Evolutionary conservation across 2,888 invertebrate species (phyloP).

Genomic region (Drepana falcataria): DNA sequence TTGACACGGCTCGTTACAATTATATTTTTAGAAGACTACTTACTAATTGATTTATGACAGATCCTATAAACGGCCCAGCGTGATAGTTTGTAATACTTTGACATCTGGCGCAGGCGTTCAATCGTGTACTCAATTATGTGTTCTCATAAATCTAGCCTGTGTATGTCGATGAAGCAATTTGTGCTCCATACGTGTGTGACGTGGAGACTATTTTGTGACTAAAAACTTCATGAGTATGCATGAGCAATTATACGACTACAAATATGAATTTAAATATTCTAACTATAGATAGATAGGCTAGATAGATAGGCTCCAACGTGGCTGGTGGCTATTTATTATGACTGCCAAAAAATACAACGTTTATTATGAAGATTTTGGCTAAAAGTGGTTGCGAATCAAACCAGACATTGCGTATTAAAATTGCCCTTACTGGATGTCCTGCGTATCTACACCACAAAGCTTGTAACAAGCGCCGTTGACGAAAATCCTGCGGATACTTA

Average conservation of each 20-base stretch:
- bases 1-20: constrained; percentile 18
- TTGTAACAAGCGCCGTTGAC: too few relatives aligned
- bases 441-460: too few relatives aligned
- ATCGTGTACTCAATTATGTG: constrained; percentile 23
- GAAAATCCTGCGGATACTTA: too few relatives aligned
- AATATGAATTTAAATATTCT: too few relatives aligned
- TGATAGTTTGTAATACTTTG: constrained; percentile 17
- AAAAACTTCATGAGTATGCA: neutral
- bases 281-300: too few relatives aligned
- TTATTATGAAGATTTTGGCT: too few relatives aligned
- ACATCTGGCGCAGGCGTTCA: constrained; percentile 36
- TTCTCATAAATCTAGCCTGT: constrained; percentile 27
- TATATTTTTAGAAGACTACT: constrained; percentile 25
- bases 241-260: neutral
- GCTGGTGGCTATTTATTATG: too few relatives aligned
- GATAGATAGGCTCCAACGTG: too few relatives aligned
- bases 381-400: too few relatives aligned
- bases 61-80: constrained; percentile 16
- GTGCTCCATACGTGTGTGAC: neutral
- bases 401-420: too few relatives aligned
- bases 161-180: constrained; percentile 23
- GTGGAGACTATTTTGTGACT: neutral
- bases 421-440: too few relatives aligned
- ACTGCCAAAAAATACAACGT: too few relatives aligned
- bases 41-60: constrained; percentile 39